These are phyloP conservation scores for Muscidifurax raptorellus DNA, from an alignment of 1,140 invertebrate species.

Conservation along the genomic window DNA sequence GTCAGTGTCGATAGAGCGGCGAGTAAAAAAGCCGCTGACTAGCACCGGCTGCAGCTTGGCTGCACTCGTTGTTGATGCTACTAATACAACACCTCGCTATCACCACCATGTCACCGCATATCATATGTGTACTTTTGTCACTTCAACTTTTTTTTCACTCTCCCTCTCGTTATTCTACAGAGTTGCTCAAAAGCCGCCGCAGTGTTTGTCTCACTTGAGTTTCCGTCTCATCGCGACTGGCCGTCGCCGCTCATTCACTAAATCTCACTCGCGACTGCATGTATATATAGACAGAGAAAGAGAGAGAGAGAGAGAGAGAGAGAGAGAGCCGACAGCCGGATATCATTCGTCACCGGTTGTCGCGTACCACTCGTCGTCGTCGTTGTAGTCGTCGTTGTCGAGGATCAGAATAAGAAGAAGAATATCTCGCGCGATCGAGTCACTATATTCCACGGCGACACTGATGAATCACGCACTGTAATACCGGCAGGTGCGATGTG, in stretches of 20 bases:
- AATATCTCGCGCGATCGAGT: background rate
- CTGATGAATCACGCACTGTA: background rate
- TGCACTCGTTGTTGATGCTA: conserved; percentile 42
- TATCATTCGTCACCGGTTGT: conserved; percentile 39
- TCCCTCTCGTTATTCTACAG: background rate
- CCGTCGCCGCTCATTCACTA: background rate
- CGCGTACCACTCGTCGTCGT: background rate
- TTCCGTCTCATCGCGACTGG: background rate
- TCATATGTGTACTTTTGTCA: conserved; percentile 11
- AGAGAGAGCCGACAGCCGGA: background rate
- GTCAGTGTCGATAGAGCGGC: conserved; percentile 43
- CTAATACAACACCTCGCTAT: conserved; percentile 21
- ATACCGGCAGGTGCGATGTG: background rate
- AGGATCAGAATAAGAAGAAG: background rate
- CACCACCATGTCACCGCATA: conserved; percentile 66
- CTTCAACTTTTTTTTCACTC: background rate
- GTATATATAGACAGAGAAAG: background rate
- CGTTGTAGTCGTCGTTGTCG: background rate
- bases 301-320: background rate
- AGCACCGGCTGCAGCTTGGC: conserved; percentile 57
- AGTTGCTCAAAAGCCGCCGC: background rate
- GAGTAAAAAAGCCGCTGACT: conserved; percentile 53
- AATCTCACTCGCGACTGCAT: conserved; percentile 1
- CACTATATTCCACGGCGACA: background rate
- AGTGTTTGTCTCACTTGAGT: conserved; percentile 22